Conservation (phyloP, 2,888 invertebrate species). For the Tipula confusa region DNA sequence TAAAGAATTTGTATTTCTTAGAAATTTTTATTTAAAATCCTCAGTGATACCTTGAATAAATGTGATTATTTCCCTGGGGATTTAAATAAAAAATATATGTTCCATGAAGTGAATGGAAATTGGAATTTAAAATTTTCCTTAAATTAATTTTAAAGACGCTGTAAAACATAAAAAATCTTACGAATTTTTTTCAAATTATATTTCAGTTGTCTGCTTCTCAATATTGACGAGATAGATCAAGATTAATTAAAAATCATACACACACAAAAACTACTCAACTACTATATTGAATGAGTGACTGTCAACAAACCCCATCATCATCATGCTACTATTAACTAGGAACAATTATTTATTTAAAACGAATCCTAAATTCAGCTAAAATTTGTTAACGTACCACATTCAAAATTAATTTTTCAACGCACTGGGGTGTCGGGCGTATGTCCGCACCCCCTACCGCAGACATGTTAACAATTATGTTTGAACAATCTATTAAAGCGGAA, state of each 20-base stretch:
- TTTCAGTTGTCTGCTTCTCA: background rate
- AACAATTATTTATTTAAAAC: background rate
- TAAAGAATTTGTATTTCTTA: no score
- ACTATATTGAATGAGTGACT: background rate
- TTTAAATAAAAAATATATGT: no score
- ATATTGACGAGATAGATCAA: background rate
- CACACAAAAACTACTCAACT: background rate
- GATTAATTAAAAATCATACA: background rate
- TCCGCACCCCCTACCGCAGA: conserved; percentile 60
- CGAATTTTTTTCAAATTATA: background rate
- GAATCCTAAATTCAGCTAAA: background rate
- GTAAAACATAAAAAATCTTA: background rate
- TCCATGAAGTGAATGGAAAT: no score
- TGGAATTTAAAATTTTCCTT: no score
- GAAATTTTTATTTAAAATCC: no score
- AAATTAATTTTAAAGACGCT: no score
- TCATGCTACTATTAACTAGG: background rate
- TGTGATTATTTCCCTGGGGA: no score
- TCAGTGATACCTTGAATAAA: no score
- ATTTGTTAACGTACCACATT: background rate
- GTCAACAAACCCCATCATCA: background rate
- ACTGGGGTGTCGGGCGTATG: conserved; percentile 61
- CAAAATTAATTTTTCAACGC: conserved; percentile 59
- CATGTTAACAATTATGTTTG: conserved; percentile 63
- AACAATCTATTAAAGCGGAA: conserved; percentile 66